Base-by-base conservation (phyloP, 2,113 vertebrate species). In the Microcebus griseorufus region DNA sequence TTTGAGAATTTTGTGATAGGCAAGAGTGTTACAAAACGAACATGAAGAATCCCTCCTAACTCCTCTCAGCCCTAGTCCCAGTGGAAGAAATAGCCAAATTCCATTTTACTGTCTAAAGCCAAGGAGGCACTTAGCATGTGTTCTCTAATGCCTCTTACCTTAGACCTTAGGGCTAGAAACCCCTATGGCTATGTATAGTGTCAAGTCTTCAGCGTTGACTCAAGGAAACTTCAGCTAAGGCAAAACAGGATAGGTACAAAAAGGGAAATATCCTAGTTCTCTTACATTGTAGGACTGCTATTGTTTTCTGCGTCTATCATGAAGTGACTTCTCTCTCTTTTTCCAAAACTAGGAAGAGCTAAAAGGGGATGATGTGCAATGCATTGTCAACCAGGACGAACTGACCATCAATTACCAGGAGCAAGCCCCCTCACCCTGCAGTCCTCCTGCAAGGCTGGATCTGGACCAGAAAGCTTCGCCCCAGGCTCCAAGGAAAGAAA, bases 361-460 rank as follows among this genome's bases (percentile, higher is more conserved):
- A 17, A 99, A 99, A 96, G 98, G 98, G 12, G 98, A 98, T 0
- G 98, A 98, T 45, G 97, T 88, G 20, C 98, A 98, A 92, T 98
- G 93, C 73, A 99, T 99, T 32, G 98, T 99, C 58, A 98, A 82
- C 84, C 98, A 98, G 2, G 98, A 99, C 6, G 98, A 99, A 85
- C 4, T 99, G 27, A 98, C 98, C 0, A 84, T 98, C 93, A 98
- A 92, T 69, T 97, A 67, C 65, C 97, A 98, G 85, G 98, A 98
- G 18, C 96, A 55, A 55, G n/a, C 39, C 23, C 75, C 98, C 8
- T 97, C 93, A 5, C 97, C 92, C 9, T 11, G 16, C 42, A 45
- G 96, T 58, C 90, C 76, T 34, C 80, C 95, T 14, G 6, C 42
- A 0, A 96, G 75, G 76, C 78, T 67, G 58, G 88, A 25, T 48